These are phyloP conservation scores for Notechis scutatus DNA, from an alignment of 2,113 vertebrate species.

Conservation along the genomic window DNA sequence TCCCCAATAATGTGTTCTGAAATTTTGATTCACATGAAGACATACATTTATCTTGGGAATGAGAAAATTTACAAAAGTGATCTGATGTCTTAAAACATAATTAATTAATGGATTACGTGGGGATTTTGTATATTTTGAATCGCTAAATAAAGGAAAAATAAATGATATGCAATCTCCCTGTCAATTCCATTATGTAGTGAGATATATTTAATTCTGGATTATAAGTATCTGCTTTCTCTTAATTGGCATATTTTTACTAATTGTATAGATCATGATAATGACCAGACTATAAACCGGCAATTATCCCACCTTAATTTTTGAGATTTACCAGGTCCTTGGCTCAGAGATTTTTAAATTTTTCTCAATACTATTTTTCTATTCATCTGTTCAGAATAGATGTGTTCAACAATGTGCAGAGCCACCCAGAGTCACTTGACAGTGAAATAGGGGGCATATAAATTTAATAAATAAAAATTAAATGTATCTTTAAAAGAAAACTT, in stretches of 20 bases:
- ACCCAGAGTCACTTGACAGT: neutral
- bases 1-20: neutral
- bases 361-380: neutral
- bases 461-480: neutral
- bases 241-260: neutral
- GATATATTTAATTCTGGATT: neutral
- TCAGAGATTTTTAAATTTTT: neutral
- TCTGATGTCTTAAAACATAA: neutral
- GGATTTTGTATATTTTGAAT: neutral
- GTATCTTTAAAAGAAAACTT: constrained; percentile 43
- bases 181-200: neutral
- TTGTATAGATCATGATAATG: neutral
- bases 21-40: neutral
- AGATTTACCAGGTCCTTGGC: neutral
- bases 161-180: neutral
- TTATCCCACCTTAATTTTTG: neutral
- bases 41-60: neutral
- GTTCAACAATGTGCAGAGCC: neutral
- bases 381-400: neutral
- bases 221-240: neutral
- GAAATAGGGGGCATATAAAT: neutral
- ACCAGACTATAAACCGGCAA: neutral
- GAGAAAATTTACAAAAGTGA: neutral
- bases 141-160: neutral
- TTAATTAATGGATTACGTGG: neutral